Percentiles rank a stretch among this genome's conserved stretches.
Evolutionary conservation across 23 tunicate species (phyloP).

Genomic region (Halocynthia roretzi): DNA sequence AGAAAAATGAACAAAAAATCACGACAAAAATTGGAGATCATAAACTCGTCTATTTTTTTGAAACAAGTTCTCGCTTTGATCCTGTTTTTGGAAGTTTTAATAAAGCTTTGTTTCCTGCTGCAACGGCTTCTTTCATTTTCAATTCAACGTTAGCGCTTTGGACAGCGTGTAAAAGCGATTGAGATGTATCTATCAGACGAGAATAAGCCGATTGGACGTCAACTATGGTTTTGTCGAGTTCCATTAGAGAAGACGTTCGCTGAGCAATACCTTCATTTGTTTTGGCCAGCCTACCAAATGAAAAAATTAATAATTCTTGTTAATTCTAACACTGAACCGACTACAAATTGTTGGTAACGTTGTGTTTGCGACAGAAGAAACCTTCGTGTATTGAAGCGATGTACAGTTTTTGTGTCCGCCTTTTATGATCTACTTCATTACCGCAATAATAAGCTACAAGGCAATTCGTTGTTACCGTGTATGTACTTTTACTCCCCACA

Average conservation of each 20-base stretch:
- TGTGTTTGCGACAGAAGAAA: too few species aligned
- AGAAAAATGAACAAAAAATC: too few species aligned
- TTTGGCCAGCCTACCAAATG: slow-evolving; percentile 54
- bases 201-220: slow-evolving; percentile 82
- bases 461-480: too few species aligned
- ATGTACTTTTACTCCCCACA: too few species aligned
- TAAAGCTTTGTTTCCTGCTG: slow-evolving; percentile 8
- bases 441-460: too few species aligned
- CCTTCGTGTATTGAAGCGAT: too few species aligned
- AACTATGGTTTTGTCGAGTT: slow-evolving; percentile 71
- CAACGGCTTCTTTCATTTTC: slow-evolving; percentile 36
- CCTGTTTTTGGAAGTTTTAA: slow-evolving; percentile 41
- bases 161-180: slow-evolving; percentile 62
- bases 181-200: slow-evolving; percentile 76
- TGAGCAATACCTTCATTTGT: slow-evolving; percentile 69
- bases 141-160: slow-evolving; percentile 52
- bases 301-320: too few species aligned
- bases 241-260: slow-evolving; percentile 68
- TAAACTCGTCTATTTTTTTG: slow-evolving; percentile 10
- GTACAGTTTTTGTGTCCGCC: too few species aligned
- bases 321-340: too few species aligned
- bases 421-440: too few species aligned
- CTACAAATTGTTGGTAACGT: too few species aligned
- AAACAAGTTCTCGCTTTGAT: slow-evolving; percentile 13
- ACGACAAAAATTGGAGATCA: too few species aligned